Percentiles rank a stretch among this genome's conserved stretches.
These are phyloP conservation scores for Burhinus bistriatus DNA, from an alignment of 2,113 vertebrate genomes.

Conservation along the genomic window DNA sequence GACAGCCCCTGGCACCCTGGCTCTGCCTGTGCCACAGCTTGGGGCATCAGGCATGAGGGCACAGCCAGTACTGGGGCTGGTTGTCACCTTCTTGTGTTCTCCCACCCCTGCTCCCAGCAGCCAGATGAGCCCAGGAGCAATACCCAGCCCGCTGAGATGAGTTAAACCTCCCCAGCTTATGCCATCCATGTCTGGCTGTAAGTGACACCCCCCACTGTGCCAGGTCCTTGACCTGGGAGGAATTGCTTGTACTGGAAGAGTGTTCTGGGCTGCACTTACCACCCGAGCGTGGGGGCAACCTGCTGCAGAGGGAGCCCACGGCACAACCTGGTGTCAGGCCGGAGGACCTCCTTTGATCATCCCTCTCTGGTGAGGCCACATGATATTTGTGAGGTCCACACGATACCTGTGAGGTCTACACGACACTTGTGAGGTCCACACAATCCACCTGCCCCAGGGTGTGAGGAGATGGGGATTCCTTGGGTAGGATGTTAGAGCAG, in stretches of 20 bases:
- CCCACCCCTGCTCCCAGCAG: background rate
- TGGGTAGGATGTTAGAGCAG: background rate
- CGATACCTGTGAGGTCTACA: background rate
- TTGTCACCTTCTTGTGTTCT: background rate
- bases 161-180: background rate
- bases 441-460: accelerated
- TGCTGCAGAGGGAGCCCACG: background rate
- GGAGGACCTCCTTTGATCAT: background rate
- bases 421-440: background rate
- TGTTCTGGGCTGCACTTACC: background rate
- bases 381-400: background rate
- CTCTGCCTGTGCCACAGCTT: background rate
- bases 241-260: constrained; percentile 15
- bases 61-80: accelerated
- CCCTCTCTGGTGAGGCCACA: background rate
- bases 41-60: background rate
- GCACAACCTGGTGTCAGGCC: background rate
- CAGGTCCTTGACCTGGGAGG: constrained; percentile 35
- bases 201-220: background rate
- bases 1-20: background rate
- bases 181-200: background rate
- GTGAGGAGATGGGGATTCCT: background rate
- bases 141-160: background rate
- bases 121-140: background rate
- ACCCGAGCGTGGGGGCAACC: background rate